Evolutionary conservation across 2,797 vertebrate genomes (phyloP), one percentile per base, ranked within the genome.

Genomic region (Mormyrops boulengeri): DNA sequence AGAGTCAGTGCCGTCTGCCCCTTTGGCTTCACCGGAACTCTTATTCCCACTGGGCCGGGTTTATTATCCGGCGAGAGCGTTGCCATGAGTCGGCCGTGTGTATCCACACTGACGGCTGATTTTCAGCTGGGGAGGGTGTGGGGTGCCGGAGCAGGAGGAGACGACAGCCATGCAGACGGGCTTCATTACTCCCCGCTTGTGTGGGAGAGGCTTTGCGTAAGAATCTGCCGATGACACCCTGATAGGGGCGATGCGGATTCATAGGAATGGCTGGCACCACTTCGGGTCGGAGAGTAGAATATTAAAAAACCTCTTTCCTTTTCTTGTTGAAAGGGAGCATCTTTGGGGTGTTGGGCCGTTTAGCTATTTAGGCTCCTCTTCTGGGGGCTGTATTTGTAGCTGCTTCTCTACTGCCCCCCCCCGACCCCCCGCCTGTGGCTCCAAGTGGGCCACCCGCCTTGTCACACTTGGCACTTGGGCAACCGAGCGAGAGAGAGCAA

Each of bases 341-440:
- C 92, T 92, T 92, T 92, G 90, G 92, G 91, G 92, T 94, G 92
- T 92, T 92, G 90, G 91, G 91, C 92, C 94, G 95, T 94, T 95
- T 95, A 94, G 92, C 85, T 92, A 93, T 95, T 92, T 80, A 91
- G 91, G 91, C 12, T 49, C 41, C 44, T 53, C 89, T 89, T 38
- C 73, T 87, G 57, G 57, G 91, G 90, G 89, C 88, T 22, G 53
- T 62, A 22, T 22, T 82, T 47, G 50, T 85, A 52, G 14, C 34
- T 88, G 89, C 88, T 5, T 62, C 55, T 0, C 53, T 0, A 47
- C 11, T 0, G 69, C 88, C 80, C 89, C 80, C 89, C 91, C 90
- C 84, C 53, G 53, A 17, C 47, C n/a, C 66, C 41, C 38, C 62
- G 30, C 7, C 88, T n/a, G n/a, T 14, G 89, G 89, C 49, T 92